These are phyloP conservation scores for Drymodes brunneopygia DNA, from an alignment of 2,113 vertebrate genomes.

Conservation along the genomic window DNA sequence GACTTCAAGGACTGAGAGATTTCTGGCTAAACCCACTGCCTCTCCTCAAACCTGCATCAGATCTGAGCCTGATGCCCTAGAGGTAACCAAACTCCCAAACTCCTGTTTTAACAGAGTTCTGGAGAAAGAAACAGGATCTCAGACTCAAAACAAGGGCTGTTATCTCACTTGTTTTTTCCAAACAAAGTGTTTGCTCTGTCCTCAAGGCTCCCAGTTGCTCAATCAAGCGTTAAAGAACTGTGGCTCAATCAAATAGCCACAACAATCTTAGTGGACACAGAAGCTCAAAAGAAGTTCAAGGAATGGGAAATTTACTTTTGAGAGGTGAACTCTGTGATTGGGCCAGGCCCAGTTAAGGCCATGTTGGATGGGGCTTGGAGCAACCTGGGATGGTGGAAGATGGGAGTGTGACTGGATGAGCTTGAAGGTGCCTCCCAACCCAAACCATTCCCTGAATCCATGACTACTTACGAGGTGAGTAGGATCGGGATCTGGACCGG, in stretches of 20 bases:
- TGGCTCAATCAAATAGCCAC: not conserved
- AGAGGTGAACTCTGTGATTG: not conserved
- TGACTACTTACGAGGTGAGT: slow-evolving; percentile 88
- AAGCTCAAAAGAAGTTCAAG: not conserved
- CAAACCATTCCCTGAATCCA: accelerated
- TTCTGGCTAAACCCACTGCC: not conserved
- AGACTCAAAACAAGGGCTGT: not conserved
- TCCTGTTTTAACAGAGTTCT: not conserved
- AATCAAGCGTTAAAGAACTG: not conserved
- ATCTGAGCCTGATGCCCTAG: not conserved
- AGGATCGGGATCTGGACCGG: slow-evolving; percentile 90
- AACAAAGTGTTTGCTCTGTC: not conserved
- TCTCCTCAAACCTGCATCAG: not conserved
- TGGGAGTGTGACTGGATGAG: not conserved
- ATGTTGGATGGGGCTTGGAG: accelerated
- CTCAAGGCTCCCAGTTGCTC: not conserved
- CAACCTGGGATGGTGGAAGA: accelerated
- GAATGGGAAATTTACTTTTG: not conserved
- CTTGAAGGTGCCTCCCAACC: not conserved
- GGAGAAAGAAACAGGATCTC: not conserved
- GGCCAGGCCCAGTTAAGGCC: not conserved
- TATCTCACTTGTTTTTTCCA: not conserved
- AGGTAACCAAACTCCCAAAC: not conserved
- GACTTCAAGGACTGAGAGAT: not conserved
- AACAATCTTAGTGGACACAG: not conserved